A percentile compares a stretch with the other conserved stretches of the same genome.
Evolutionary conservation across 2,113 vertebrate species (phyloP).

Genomic region (Condylura cristata): DNA sequence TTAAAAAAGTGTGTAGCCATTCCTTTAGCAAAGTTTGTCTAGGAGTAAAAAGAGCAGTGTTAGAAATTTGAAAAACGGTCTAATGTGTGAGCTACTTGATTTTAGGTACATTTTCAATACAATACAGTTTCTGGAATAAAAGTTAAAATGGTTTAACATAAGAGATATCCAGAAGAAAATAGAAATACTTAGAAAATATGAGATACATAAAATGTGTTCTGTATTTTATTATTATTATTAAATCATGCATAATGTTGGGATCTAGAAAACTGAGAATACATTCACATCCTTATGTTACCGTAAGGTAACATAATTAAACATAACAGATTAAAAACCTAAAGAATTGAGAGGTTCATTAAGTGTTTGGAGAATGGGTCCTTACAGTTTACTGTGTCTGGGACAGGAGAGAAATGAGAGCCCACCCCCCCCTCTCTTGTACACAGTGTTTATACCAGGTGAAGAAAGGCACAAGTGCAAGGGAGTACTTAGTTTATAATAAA

Average conservation of each 20-base stretch:
- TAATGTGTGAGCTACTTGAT: constrained; percentile 38
- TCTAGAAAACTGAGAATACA: background rate
- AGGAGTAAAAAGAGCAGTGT: constrained; percentile 37
- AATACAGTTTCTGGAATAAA: background rate
- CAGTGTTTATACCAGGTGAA: background rate
- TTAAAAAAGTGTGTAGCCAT: constrained; percentile 42
- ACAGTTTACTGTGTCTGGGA: no score
- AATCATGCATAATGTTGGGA: background rate
- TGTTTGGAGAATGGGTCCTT: background rate
- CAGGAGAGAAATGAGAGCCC: no score
- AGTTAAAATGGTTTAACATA: constrained; percentile 6
- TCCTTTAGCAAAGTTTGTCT: constrained; percentile 53
- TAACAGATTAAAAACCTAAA: background rate
- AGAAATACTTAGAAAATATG: constrained; percentile 8
- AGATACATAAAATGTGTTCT: background rate
- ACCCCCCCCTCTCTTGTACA: background rate
- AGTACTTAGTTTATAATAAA: no score
- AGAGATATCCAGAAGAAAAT: background rate
- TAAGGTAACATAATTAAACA: no score
- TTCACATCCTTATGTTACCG: background rate
- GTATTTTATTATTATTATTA: background rate
- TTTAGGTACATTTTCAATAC: constrained; percentile 57
- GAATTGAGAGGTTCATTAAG: background rate
- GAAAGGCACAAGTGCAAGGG: background rate
- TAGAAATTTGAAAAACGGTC: background rate